phyloP scores from a whole-genome alignment of 2,113 vertebrate species.

The Numida meleagris region DNA sequence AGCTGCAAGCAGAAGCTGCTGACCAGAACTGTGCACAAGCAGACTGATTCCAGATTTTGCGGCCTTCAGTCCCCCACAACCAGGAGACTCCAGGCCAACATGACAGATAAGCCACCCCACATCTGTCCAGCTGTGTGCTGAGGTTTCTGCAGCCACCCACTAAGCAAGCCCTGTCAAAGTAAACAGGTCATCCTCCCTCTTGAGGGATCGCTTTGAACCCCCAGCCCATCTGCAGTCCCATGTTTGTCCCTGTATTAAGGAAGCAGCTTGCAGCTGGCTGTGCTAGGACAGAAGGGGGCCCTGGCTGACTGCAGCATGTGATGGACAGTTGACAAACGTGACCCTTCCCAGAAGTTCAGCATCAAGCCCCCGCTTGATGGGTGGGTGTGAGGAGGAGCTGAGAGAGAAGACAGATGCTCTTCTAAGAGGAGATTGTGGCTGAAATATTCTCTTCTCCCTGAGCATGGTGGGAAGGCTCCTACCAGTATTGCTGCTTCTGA shows the following conservation, averaged over 20 bases:
- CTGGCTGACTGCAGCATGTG: background rate
- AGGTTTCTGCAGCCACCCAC: background rate
- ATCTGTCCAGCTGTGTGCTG: background rate
- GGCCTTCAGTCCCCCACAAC: background rate
- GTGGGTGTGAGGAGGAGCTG: rapidly evolving
- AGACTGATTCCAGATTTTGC: background rate
- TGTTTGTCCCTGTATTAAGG: background rate
- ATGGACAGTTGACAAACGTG: background rate
- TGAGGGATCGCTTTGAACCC: background rate
- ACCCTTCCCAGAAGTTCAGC: background rate
- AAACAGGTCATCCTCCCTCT: conserved; percentile 17
- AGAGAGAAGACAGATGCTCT: background rate
- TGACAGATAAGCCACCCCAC: background rate
- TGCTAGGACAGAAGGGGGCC: rapidly evolving
- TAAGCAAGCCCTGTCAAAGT: background rate
- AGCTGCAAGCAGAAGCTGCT: background rate
- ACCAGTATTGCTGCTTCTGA: background rate
- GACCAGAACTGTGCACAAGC: background rate
- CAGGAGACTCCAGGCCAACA: background rate
- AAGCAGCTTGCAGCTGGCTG: background rate
- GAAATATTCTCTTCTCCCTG: rapidly evolving
- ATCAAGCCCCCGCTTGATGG: background rate
- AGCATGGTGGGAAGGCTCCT: background rate
- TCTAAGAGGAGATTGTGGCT: rapidly evolving
- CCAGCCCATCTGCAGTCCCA: background rate